A percentile compares a stretch with the other conserved stretches of the same genome.
Evolutionary conservation across 2,888 invertebrate species (phyloP).

Genomic region (Drosophila falleni): DNA sequence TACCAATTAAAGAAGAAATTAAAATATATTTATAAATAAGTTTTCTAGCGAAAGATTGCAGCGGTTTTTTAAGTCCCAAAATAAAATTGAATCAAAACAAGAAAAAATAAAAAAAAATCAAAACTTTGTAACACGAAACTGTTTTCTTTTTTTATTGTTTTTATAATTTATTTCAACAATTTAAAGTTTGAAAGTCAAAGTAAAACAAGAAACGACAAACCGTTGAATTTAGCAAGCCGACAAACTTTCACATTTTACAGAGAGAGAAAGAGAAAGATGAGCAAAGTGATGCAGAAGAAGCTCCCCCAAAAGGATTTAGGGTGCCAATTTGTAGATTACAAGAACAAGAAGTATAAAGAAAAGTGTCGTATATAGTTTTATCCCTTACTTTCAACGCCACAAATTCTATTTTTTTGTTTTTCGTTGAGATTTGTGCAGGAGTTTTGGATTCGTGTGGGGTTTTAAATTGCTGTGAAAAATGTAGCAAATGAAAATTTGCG

Average conservation of each 20-base stretch:
- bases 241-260: slow-evolving; percentile 58
- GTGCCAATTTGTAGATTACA: slow-evolving; percentile 66
- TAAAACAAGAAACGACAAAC: slow-evolving; percentile 42
- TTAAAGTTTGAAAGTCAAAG: slow-evolving; percentile 57
- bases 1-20: neutral
- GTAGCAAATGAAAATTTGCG: slow-evolving; percentile 23
- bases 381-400: slow-evolving; percentile 25
- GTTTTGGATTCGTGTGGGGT: slow-evolving; percentile 2
- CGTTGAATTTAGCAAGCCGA: slow-evolving; percentile 37
- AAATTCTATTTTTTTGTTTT: slow-evolving; percentile 10
- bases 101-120: slow-evolving; percentile 1
- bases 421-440: slow-evolving; percentile 1
- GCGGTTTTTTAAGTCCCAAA: slow-evolving; percentile 5
- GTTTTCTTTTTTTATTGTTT: slow-evolving; percentile 22
- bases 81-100: slow-evolving; percentile 35
- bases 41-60: slow-evolving; percentile 12
- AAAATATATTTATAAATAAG: neutral
- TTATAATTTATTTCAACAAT: slow-evolving; percentile 40
- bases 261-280: neutral
- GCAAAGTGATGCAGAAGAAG: neutral
- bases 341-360: slow-evolving; percentile 13
- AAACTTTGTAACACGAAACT: slow-evolving; percentile 31
- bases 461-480: slow-evolving; percentile 42
- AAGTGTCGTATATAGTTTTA: slow-evolving; percentile 34
- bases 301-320: slow-evolving; percentile 49